Conservation (phyloP, 2,797 vertebrate species). For the Borostomias antarcticus region DNA sequence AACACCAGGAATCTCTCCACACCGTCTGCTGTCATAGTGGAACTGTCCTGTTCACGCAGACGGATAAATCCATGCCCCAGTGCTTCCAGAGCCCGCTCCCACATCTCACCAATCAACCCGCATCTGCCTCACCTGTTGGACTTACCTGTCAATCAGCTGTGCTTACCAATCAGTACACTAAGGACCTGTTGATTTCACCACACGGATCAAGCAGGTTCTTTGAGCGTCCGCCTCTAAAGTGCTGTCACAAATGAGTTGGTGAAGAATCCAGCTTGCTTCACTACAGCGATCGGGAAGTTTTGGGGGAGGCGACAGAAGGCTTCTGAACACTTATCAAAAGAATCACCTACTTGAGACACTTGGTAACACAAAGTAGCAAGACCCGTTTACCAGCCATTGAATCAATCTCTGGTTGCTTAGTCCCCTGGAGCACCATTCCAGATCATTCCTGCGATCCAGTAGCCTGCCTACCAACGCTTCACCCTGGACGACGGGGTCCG, state of each 20-base stretch:
- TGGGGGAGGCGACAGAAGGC: conserved; percentile 25
- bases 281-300: conserved; percentile 17
- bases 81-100: conserved; percentile 42
- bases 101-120: neutral
- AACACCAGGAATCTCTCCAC: conserved; percentile 51
- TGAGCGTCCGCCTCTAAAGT: conserved; percentile 26
- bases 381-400: neutral
- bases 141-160: conserved; percentile 37
- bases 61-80: conserved; percentile 48
- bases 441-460: conserved; percentile 63
- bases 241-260: conserved; percentile 40
- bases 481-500: conserved; percentile 78
- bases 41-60: conserved; percentile 42
- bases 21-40: conserved; percentile 56
- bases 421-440: conserved; percentile 61
- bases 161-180: conserved; percentile 44
- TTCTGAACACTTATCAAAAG: conserved; percentile 27
- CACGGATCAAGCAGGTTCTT: conserved; percentile 35
- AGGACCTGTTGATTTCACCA: neutral
- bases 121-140: conserved; percentile 41
- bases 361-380: too few relatives aligned
- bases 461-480: conserved; percentile 54
- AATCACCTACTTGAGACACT: conserved; percentile 25
- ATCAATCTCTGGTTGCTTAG: conserved; percentile 39
- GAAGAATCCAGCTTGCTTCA: conserved; percentile 33